A percentile compares a stretch with the other conserved stretches of the same genome.
phyloP scores from a whole-genome alignment of 2,113 vertebrate genomes.

The Arothron firmamentum region DNA sequence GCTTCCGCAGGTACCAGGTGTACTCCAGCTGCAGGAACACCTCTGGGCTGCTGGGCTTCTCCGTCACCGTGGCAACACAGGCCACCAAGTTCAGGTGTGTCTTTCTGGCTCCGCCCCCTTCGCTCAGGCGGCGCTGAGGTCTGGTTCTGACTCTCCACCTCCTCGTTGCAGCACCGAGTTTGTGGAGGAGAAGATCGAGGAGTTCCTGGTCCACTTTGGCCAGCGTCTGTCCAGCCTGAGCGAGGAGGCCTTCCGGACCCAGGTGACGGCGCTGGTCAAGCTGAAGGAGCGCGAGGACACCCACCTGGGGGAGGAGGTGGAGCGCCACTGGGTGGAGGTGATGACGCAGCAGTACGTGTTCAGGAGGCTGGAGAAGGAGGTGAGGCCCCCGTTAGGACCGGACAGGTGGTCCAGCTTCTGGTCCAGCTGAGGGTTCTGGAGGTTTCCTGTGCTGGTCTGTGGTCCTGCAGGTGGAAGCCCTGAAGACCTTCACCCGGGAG shows the following conservation, averaged over 20 bases:
- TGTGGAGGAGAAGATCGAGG: conserved; percentile 91
- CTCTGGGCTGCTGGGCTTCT: conserved; percentile 93
- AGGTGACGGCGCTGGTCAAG: conserved; percentile 92
- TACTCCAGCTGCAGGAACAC: conserved; percentile 94
- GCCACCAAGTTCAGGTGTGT: conserved; percentile 93
- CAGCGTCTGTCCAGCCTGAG: conserved; percentile 81
- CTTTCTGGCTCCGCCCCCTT: rapidly evolving
- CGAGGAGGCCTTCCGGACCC: conserved; percentile 86
- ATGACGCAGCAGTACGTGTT: conserved; percentile 93
- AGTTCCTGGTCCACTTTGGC: conserved; percentile 87
- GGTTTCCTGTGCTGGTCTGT: background rate
- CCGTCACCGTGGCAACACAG: conserved; percentile 92
- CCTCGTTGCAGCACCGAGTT: conserved; percentile 81
- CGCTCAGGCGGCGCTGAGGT: too few relatives aligned
- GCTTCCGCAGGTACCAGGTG: conserved; percentile 85
- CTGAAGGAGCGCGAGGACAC: conserved; percentile 95
- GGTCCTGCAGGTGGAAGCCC: conserved; percentile 81
- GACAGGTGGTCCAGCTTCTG: background rate
- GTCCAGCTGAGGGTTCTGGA: background rate
- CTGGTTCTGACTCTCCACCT: background rate
- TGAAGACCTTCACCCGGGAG: conserved; percentile 82
- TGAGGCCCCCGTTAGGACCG: conserved; percentile 42
- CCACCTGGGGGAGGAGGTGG: conserved; percentile 93
- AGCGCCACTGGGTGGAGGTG: conserved; percentile 95
- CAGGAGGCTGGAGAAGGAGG: conserved; percentile 86